These are phyloP conservation scores for Lepidurus packardi DNA, from an alignment of 1,140 invertebrate genomes.

Conservation along the genomic window DNA sequence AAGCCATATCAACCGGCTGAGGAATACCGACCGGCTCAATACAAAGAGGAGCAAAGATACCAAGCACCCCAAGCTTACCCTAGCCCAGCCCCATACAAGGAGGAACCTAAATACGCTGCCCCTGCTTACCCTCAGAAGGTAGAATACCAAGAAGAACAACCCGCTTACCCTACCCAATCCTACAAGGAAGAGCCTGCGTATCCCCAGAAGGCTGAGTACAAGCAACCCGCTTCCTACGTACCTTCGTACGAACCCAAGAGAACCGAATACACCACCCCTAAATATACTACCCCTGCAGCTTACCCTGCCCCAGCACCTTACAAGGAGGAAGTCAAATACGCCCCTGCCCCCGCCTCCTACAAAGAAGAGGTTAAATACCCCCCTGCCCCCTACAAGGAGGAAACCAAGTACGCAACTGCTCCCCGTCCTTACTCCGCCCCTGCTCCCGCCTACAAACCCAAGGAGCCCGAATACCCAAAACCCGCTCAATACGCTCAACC, in stretches of 20 bases:
- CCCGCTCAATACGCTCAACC: slow-evolving; percentile 1
- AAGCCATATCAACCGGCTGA: not conserved
- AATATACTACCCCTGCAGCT: slow-evolving; percentile 5
- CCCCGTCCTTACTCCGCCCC: slow-evolving; percentile 15
- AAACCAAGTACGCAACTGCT: not conserved
- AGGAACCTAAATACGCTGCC: not conserved
- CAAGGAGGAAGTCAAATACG: slow-evolving; percentile 16
- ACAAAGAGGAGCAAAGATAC: slow-evolving; percentile 26
- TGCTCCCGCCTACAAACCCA: slow-evolving; percentile 27
- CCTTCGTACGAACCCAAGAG: not conserved
- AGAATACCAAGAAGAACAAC: slow-evolving; percentile 21
- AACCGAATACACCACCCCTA: not conserved
- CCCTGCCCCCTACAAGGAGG: slow-evolving; percentile 11
- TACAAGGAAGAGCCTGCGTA: not conserved
- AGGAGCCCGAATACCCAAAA: not conserved
- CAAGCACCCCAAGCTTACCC: slow-evolving; percentile 6
- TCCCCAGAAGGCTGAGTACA: not conserved
- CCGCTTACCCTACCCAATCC: not conserved
- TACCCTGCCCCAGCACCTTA: not conserved
- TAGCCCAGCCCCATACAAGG: not conserved
- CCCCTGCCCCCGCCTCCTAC: not conserved
- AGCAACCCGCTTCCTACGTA: not conserved
- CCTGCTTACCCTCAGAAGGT: slow-evolving; percentile 20
- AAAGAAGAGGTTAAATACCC: not conserved
- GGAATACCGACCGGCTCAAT: slow-evolving; percentile 1